A percentile compares a stretch with the other conserved stretches of the same genome.
Conservation (phyloP, 1,140 invertebrate species). For the roundworm (Caenorhabditis elegans) region WBcel235 BX284606.5:2410001-2410500, state of each 20-base stretch:
- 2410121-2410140: conserved; percentile 49
- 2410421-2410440: conserved; percentile 35
- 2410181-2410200: neutral
- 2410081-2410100: neutral
- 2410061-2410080: neutral
- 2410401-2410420: conserved; percentile 46
- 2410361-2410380: conserved; percentile 40
- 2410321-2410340: neutral
- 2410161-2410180: conserved; percentile 24
- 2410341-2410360: conserved; percentile 32
- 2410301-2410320: neutral
- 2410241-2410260: neutral
- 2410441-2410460: neutral
- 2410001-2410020: too few relatives aligned
- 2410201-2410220: neutral
- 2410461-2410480: neutral
- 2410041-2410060: too few relatives aligned
- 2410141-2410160: conserved; percentile 45
- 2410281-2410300: neutral
- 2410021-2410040: too few relatives aligned
- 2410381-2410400: conserved; percentile 42
- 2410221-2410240: neutral
- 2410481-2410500: too few relatives aligned
- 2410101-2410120: conserved; percentile 20
- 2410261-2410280: conserved; percentile 3